These are phyloP conservation scores for Drosophila demipolita DNA, from an alignment of 2,888 invertebrate genomes.

Conservation along the genomic window DNA sequence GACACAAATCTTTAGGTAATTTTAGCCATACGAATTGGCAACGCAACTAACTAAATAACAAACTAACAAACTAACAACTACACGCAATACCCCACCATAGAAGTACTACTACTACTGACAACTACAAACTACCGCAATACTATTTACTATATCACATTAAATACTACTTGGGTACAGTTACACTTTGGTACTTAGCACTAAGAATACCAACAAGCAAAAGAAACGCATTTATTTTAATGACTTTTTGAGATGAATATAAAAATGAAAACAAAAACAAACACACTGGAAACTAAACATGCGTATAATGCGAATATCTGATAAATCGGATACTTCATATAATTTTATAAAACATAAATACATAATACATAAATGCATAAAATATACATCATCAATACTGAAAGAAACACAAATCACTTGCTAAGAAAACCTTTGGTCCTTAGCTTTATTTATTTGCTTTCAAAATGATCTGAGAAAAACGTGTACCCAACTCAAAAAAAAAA, in stretches of 20 bases:
- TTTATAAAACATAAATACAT: constrained; percentile 34
- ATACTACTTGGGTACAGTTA: constrained; percentile 36
- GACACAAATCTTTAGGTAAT: constrained; percentile 61
- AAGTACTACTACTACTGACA: constrained; percentile 36
- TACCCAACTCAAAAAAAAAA: constrained; percentile 10
- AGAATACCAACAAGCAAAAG: constrained; percentile 56
- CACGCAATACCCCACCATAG: constrained; percentile 36
- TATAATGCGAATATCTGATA: constrained; percentile 14
- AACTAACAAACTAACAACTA: constrained; percentile 34
- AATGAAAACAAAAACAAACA: constrained; percentile 14
- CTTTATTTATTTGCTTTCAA: not conserved
- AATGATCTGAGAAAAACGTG: not conserved
- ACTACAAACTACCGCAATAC: constrained; percentile 48
- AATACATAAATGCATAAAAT: constrained; percentile 12
- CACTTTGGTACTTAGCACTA: constrained; percentile 43
- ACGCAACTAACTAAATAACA: constrained; percentile 26
- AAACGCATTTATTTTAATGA: constrained; percentile 78
- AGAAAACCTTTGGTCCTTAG: not conserved
- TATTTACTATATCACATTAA: constrained; percentile 56
- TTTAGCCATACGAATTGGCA: constrained; percentile 40
- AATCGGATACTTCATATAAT: constrained; percentile 41
- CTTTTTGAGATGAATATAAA: constrained; percentile 66
- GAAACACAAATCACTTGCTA: no score
- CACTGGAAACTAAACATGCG: constrained; percentile 29
- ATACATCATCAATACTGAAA: constrained; percentile 6